Conservation (phyloP, 2,888 invertebrate genomes). For the Pyrgus malvae region DNA sequence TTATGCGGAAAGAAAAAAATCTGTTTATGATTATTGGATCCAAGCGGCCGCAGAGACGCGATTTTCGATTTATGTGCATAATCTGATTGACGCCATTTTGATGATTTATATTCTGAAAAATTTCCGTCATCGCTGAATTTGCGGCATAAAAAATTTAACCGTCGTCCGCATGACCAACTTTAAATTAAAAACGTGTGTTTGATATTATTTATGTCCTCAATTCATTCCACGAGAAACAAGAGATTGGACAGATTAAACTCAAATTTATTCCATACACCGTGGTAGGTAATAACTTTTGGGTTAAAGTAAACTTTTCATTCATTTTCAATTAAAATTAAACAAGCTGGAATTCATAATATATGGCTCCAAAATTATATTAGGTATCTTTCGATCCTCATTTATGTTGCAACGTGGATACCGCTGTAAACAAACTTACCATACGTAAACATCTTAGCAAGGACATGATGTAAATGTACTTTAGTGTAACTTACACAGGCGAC, state of each 20-base stretch:
- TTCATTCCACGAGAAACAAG: not conserved
- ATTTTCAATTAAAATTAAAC: no score
- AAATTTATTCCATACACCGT: no score
- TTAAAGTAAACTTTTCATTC: no score
- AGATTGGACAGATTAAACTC: not conserved
- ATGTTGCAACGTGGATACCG: no score
- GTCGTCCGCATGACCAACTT: not conserved
- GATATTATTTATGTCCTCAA: not conserved
- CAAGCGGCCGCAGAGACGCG: not conserved
- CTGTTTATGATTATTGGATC: not conserved
- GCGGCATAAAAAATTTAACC: not conserved
- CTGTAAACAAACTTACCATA: not conserved
- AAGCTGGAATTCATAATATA: no score
- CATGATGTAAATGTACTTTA: no score
- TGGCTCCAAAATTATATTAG: no score
- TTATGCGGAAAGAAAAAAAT: not conserved
- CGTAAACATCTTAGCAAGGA: not conserved
- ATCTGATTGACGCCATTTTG: slow-evolving; percentile 14
- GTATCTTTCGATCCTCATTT: no score
- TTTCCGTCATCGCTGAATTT: not conserved
- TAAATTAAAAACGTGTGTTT: slow-evolving; percentile 1
- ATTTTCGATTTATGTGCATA: not conserved
- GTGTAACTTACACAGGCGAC: slow-evolving; percentile 6
- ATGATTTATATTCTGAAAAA: slow-evolving; percentile 9
- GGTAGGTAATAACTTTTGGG: no score